Evolutionary conservation across 2,113 vertebrate species (phyloP).

Genomic region (Sminthopsis crassicaudata): DNA sequence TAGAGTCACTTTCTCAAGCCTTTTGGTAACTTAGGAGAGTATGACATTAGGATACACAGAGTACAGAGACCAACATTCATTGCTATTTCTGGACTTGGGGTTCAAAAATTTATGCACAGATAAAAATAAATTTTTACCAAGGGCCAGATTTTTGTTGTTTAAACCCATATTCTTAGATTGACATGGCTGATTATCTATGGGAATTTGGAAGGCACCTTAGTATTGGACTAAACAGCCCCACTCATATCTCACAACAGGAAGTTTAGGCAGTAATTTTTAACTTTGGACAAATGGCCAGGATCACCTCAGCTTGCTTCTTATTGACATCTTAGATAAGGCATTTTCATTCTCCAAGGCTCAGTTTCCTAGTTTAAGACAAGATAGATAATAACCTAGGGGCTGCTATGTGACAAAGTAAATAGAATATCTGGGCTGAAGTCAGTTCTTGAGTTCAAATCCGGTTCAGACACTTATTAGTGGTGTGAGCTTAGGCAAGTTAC

Average conservation of each 20-base stretch:
- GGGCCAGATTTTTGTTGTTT: slow-evolving; percentile 1
- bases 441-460: neutral
- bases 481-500: neutral
- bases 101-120: neutral
- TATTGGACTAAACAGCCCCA: neutral
- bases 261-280: rapidly evolving
- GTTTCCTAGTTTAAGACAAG: neutral
- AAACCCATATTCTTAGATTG: neutral
- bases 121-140: slow-evolving; percentile 1
- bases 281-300: neutral
- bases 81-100: neutral
- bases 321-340: neutral
- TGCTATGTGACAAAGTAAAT: neutral
- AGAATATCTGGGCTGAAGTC: neutral
- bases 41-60: neutral
- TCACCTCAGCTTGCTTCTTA: neutral
- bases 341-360: neutral
- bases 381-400: neutral
- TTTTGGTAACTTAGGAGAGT: neutral
- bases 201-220: neutral
- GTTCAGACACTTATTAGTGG: neutral
- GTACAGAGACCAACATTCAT: neutral
- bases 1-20: slow-evolving; percentile 5
- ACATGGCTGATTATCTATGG: neutral
- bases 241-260: neutral